Evolutionary conservation across 1,140 invertebrate species (phyloP).

Genomic region (Ceratina japonica): DNA sequence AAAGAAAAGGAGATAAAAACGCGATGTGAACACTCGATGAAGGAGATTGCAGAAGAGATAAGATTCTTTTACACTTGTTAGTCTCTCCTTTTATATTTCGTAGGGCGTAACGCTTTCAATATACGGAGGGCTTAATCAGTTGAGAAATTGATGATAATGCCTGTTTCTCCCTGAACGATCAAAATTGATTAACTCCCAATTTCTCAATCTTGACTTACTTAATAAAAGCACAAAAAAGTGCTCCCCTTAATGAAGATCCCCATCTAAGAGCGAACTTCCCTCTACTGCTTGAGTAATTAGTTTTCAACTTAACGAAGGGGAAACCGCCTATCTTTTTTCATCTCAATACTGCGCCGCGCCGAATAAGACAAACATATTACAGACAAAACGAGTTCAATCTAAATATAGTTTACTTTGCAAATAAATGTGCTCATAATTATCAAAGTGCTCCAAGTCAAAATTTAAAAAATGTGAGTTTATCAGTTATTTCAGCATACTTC

Average conservation of each 20-base stretch:
- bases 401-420: no score
- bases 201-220: neutral
- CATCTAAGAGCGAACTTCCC: neutral
- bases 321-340: neutral
- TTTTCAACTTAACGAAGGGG: constrained; percentile 15
- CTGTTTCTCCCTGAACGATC: neutral
- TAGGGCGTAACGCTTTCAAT: no score
- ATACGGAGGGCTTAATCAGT: no score
- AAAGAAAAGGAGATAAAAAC: neutral
- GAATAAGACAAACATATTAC: constrained; percentile 4
- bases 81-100: no score
- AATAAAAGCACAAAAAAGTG: neutral
- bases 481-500: no score
- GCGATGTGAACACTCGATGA: neutral
- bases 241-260: neutral
- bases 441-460: no score
- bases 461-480: no score
- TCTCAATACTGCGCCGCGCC: neutral
- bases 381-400: no score
- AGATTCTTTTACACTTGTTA: no score
- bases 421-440: no score
- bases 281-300: constrained; percentile 15
- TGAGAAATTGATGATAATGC: neutral
- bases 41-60: no score
- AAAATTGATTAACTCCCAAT: constrained; percentile 8